Evolutionary conservation across 2,888 invertebrate species (phyloP), one percentile per base, ranked within the genome.

Genomic region (Phytoseiulus persimilis): DNA sequence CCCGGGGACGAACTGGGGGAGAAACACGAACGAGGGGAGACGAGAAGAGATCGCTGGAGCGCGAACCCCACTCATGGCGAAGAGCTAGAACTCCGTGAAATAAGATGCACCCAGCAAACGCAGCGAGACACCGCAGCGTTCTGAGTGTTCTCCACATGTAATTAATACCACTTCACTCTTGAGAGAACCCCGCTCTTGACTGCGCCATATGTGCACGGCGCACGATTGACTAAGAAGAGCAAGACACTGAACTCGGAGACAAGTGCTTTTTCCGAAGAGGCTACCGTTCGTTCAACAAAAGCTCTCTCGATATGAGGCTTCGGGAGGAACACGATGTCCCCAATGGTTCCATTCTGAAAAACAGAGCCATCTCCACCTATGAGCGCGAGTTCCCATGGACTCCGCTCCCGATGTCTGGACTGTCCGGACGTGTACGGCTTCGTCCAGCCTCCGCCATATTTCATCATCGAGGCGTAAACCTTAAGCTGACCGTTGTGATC

Each of bases 31-130:
- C 28, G 65, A 65, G 65, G 28, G 28, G 65, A 14, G 65, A 11
- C 28, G 65, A 65, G 65, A 65, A 65, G 65, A 14, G 65, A 65
- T 65, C 65, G 65, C 65, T 65, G 65, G 65, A 65, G 65, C 65
- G 65, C 5, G 18, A 65, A 65, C 65, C 65, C 87, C 32, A 45
- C 83, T 31, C 32, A 32, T 83, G 83, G 31, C 87, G 28, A 39
- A 45, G n/a, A 87, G 31, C 39, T 87, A 32, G 87, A 87, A 87
- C 87, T 87, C 39, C 87, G 87, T 87, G 87, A 87, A 87, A 87
- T 87, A 33, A 87, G 87, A 87, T 87, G 87, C 87, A 87, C 87
- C 87, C 87, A 28, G 33, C 87, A 33, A 65, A 65, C 65, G 65
- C 65, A 65, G 65, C 65, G 65, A 65, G 65, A 65, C 65, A 65